These are phyloP conservation scores for Oasisia sp. DNA, from an alignment of 2,888 invertebrate genomes.

Conservation along the genomic window DNA sequence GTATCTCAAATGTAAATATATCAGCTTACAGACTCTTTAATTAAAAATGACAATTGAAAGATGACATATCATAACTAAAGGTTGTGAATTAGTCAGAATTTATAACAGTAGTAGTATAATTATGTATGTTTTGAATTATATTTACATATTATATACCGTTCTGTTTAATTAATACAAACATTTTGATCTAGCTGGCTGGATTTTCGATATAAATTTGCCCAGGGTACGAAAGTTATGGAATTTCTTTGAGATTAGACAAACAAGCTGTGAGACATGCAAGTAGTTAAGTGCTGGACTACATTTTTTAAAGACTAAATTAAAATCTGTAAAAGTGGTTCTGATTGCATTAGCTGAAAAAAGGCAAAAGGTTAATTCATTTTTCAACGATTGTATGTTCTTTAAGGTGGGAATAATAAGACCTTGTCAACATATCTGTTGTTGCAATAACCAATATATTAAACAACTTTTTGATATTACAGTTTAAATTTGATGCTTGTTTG, in stretches of 20 bases:
- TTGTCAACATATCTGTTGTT: neutral
- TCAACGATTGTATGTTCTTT: neutral
- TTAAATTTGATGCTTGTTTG: neutral
- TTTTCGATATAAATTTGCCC: too few relatives aligned
- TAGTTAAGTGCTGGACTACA: neutral
- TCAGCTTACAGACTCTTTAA: neutral
- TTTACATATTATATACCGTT: neutral
- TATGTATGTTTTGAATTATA: neutral
- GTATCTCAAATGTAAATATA: too few relatives aligned
- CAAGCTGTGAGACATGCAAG: neutral
- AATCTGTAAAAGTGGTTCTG: neutral
- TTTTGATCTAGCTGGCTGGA: neutral
- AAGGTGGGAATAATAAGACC: neutral
- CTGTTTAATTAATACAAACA: neutral
- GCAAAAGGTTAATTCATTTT: neutral
- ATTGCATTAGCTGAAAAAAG: neutral
- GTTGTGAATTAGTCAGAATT: neutral
- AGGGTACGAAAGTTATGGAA: neutral
- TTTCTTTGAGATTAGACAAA: neutral
- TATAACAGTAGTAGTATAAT: neutral
- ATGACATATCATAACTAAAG: neutral
- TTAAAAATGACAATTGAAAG: neutral
- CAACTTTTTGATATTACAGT: neutral
- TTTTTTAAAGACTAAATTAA: neutral
- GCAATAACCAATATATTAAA: neutral